Conservation (phyloP, 2,888 invertebrate genomes). For the Drosophila nr. perissopoda region DNA sequence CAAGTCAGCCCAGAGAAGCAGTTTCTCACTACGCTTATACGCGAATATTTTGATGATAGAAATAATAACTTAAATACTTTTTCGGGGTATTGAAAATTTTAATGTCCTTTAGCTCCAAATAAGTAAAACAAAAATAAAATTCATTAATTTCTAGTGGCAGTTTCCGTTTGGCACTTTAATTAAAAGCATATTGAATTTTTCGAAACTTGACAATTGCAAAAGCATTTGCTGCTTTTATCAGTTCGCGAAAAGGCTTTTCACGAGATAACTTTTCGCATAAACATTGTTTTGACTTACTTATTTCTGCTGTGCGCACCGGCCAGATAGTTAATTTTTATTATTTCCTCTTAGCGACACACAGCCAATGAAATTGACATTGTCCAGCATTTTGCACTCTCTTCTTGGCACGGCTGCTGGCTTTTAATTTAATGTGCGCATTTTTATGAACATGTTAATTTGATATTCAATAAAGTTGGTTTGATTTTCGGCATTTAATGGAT, state of each 20-base stretch:
- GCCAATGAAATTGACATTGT: conserved; percentile 61
- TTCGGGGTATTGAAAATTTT: neutral
- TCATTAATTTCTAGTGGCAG: neutral
- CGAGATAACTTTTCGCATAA: conserved; percentile 53
- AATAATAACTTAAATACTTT: neutral
- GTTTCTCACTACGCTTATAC: conserved; percentile 25
- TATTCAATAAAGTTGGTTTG: conserved; percentile 80
- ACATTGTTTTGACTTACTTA: conserved; percentile 34
- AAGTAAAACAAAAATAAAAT: neutral
- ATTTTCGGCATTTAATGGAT: conserved; percentile 81
- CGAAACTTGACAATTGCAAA: neutral
- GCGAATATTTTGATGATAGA: conserved; percentile 1
- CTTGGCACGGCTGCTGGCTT: conserved; percentile 40
- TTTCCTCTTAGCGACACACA: conserved; percentile 57
- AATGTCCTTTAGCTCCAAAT: neutral
- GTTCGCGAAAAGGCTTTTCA: conserved; percentile 18
- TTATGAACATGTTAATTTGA: conserved; percentile 82
- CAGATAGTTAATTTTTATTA: conserved; percentile 70
- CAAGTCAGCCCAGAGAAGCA: conserved; percentile 3
- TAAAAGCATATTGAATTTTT: conserved; percentile 1
- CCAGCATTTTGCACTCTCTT: conserved; percentile 36
- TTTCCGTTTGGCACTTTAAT: neutral
- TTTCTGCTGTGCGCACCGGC: conserved; percentile 25
- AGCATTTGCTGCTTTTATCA: neutral
- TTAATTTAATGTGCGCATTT: conserved; percentile 78